Evolutionary conservation across 2,797 vertebrate genomes (phyloP).

Genomic region (Eulemur coronatus): DNA sequence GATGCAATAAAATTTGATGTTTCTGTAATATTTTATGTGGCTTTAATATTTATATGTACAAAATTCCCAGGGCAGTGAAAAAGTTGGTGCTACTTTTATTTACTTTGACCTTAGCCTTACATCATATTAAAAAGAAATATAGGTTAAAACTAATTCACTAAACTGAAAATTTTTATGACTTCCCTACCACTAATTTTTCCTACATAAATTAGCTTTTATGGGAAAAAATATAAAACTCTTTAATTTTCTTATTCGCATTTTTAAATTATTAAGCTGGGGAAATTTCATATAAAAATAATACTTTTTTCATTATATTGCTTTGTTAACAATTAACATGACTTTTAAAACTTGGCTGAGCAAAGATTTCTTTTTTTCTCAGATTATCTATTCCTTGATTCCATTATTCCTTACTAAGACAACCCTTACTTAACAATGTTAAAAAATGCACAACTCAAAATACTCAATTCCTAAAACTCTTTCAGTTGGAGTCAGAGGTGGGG

Average conservation of each 20-base stretch:
- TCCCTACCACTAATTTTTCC: background rate
- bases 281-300: background rate
- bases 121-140: background rate
- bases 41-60: background rate
- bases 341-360: conserved; percentile 25
- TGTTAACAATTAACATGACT: background rate
- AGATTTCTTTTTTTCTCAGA: background rate
- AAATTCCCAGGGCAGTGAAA: background rate
- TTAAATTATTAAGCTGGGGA: background rate
- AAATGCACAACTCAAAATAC: conserved; percentile 19
- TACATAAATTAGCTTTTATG: background rate
- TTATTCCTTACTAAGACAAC: background rate
- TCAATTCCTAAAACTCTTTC: conserved; percentile 11
- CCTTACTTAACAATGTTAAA: conserved; percentile 20
- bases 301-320: background rate
- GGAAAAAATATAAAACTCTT: background rate
- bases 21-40: background rate
- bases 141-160: background rate
- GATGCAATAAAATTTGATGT: background rate
- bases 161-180: background rate
- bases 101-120: background rate
- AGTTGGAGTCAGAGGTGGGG: background rate
- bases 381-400: background rate
- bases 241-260: background rate
- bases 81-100: background rate